Base-by-base conservation (phyloP, 2,113 vertebrate genomes). In the Microcebus griseorufus region DNA sequence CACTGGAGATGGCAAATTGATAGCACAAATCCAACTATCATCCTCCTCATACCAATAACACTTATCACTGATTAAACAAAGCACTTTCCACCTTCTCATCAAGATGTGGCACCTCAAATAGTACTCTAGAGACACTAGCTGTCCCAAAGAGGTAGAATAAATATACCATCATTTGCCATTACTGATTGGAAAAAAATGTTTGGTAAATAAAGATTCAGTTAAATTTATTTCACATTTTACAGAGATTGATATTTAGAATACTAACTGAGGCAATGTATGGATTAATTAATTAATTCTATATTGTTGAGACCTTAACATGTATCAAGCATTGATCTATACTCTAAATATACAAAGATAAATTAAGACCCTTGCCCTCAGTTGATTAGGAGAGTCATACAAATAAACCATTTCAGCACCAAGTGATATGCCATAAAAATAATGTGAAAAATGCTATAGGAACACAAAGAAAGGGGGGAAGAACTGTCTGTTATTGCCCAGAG, bases 341-440 rank as follows among this genome's bases (percentile, higher is more conserved):
- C 45, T 76, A 70, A 83, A 90, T 90, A 93, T 53, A 51, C 11
- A 94, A 91, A 93, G 42, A 62, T 67, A 88, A 81, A 70, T 85
- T 91, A 92, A 80, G 22, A 64, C 3, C 32, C 9, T 88, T 88
- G 45, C 29, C 5, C 18, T 97, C 62, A 82, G 55, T 83, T 10
- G 86, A 48, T 78, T 95, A 58, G 7, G 22, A 60, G 13, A 89
- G 2, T 73, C 39, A 83, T 53, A 82, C 18, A 95, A 79, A 94
- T 84, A 92, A 89, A 58, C 5, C 32, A 75, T 92, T 89, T 87
- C 12, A 73, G 13, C 76, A 53, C 48, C 34, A 94, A 95, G 23
- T 65, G 88, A 84, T 76, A 83, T 25, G 79, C 29, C 32, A 88
- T 84, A 67, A 94, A 97, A 97, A 67, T 75, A 81, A 72, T 65